These are phyloP conservation scores for Saxidomus purpurata DNA, from an alignment of 1,140 invertebrate genomes.

Conservation along the genomic window DNA sequence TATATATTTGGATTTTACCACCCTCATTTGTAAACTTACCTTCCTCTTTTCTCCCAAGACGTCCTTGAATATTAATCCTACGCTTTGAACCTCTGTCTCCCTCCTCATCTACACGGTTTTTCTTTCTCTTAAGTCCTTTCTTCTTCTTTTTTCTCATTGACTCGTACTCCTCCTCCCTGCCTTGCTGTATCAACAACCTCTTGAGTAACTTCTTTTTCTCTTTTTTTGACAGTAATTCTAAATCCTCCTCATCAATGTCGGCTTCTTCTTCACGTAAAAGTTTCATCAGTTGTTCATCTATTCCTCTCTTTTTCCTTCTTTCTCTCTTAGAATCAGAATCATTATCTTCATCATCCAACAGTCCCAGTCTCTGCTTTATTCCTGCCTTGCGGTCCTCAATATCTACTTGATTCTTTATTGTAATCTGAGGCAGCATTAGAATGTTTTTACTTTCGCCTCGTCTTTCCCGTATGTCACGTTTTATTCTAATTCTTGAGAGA, in stretches of 20 bases:
- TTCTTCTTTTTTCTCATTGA: constrained; percentile 45
- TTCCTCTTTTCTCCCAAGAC: not conserved
- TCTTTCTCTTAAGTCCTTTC: constrained; percentile 35
- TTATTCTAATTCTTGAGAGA: constrained; percentile 18
- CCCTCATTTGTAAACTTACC: not conserved
- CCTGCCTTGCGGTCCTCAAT: constrained; percentile 39
- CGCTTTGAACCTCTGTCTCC: constrained; percentile 14
- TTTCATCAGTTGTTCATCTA: constrained; percentile 58
- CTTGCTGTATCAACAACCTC: constrained; percentile 48
- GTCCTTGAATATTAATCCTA: constrained; percentile 22
- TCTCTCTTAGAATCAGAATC: constrained; percentile 39
- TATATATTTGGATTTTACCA: too few relatives aligned
- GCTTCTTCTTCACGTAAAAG: constrained; percentile 47
- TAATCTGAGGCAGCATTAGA: constrained; percentile 63
- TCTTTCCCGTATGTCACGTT: not conserved
- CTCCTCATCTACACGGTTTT: constrained; percentile 22
- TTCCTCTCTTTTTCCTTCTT: constrained; percentile 39
- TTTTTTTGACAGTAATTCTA: constrained; percentile 51
- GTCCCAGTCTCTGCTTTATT: constrained; percentile 57
- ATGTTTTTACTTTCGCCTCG: constrained; percentile 49
- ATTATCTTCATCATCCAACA: constrained; percentile 35
- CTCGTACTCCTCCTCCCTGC: constrained; percentile 57
- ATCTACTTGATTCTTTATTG: constrained; percentile 58
- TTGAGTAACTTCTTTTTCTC: constrained; percentile 64
- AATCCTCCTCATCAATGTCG: constrained; percentile 48